These are phyloP conservation scores for Pluvialis apricaria DNA, from an alignment of 2,113 vertebrate genomes.

Conservation along the genomic window DNA sequence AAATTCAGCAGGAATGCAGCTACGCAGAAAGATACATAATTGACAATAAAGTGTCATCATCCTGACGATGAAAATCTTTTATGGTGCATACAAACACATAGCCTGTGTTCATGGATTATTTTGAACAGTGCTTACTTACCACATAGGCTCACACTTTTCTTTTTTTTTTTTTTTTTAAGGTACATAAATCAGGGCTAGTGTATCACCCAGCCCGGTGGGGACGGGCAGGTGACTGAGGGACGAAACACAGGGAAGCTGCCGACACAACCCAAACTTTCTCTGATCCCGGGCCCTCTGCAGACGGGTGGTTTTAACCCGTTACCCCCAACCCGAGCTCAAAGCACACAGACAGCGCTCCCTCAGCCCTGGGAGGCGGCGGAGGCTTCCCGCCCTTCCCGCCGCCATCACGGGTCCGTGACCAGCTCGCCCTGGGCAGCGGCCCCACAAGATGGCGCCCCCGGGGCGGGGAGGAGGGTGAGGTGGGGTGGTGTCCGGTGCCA, in stretches of 20 bases:
- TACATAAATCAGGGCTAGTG: accelerated
- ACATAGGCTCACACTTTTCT: not conserved
- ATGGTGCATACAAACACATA: not conserved
- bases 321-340: accelerated
- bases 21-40: constrained; percentile 28
- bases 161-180: too few relatives aligned
- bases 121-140: not conserved
- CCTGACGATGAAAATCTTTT: not conserved
- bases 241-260: not conserved
- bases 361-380: not conserved
- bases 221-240: not conserved
- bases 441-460: not conserved
- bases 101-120: not conserved
- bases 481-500: accelerated
- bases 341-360: accelerated
- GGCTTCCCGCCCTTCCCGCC: not conserved
- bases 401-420: not conserved
- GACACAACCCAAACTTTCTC: not conserved
- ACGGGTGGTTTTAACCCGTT: accelerated
- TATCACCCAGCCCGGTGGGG: not conserved
- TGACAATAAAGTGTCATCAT: constrained; percentile 28
- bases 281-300: too few relatives aligned
- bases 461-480: accelerated
- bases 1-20: constrained; percentile 14
- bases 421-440: accelerated